Base-by-base conservation (phyloP, 2,888 invertebrate species). In the Hypomecis punctinalis region DNA sequence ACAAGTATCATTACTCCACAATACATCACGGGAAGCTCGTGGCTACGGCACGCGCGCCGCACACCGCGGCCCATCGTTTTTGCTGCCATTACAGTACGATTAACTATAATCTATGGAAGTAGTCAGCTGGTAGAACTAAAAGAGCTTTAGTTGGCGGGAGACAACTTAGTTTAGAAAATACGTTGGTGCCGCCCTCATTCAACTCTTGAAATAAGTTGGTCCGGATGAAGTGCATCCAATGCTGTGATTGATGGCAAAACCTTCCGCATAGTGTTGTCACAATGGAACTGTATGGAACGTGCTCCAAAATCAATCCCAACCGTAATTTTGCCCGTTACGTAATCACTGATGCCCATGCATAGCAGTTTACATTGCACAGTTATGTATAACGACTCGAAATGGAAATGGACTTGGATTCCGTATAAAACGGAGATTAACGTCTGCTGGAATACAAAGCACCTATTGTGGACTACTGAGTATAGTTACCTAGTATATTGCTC, bases 321-420 rank as follows among this genome's bases (percentile, higher is more conserved):
- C 84, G 87, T 88, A 86, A 81, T 80, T 68, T 73, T 71, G 60
- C 67, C 91, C 91, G 91, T 90, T 91, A 91, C 82, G 79, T 82
- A 89, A 89, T 84, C 79, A 71, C 72, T 66, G 78, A 75, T 81
- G 80, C 75, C 75, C 80, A 82, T 79, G 76, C 76, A 80, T 81
- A 82, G 77, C 77, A 76, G 78, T 78, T 36, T 71, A 79, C 77
- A 77, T 77, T 77, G 70, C 78, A 75, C 71, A 66, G 73, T 74
- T 76, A 70, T 51, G 67, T 66, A 36, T 52, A 61, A 63, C 48
- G 46, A 61, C 58, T 56, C 45, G 3, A 54, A 61, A 67, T 70
- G 72, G 71, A 71, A 71, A 71, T 65, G n/a, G 66, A 67, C 65
- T 71, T 59, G 66, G 65, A 61, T 54, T 49, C 63, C 40, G 39